These are phyloP conservation scores for Crepidodera aurea DNA, from an alignment of 2,888 invertebrate species.

Conservation along the genomic window DNA sequence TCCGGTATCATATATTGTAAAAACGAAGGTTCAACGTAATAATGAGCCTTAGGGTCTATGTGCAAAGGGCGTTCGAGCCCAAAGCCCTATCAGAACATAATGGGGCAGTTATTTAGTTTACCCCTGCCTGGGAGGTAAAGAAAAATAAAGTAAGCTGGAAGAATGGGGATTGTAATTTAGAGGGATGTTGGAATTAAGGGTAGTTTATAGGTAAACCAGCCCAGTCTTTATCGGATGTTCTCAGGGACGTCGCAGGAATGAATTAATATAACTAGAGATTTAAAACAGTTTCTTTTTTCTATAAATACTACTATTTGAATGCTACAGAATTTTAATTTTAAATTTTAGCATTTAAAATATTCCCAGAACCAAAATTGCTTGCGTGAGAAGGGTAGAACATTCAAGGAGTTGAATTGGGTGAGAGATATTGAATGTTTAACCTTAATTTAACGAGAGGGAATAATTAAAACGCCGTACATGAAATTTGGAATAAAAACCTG, in stretches of 20 bases:
- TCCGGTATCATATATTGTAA: slow-evolving; percentile 59
- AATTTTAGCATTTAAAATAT: too few relatives aligned
- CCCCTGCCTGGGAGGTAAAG: slow-evolving; percentile 55
- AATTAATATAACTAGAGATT: background rate
- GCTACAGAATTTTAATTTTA: too few relatives aligned
- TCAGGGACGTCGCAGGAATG: slow-evolving; percentile 41
- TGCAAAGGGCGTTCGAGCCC: slow-evolving; percentile 46
- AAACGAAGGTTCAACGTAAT: slow-evolving; percentile 51
- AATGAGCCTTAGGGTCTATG: slow-evolving; percentile 38
- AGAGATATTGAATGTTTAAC: too few relatives aligned
- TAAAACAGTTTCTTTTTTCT: too few relatives aligned
- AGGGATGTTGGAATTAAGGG: slow-evolving; percentile 65
- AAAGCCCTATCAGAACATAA: slow-evolving; percentile 57
- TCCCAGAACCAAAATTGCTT: too few relatives aligned
- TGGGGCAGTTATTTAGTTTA: slow-evolving; percentile 64
- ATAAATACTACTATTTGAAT: too few relatives aligned
- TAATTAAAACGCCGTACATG: too few relatives aligned
- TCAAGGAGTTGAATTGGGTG: too few relatives aligned
- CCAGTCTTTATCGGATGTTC: slow-evolving; percentile 59
- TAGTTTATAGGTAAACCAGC: slow-evolving; percentile 64
- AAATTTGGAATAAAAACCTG: too few relatives aligned
- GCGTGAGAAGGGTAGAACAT: too few relatives aligned
- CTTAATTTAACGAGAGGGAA: too few relatives aligned
- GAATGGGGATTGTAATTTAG: slow-evolving; percentile 65
- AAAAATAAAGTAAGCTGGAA: slow-evolving; percentile 63